Percentiles rank a stretch among this genome's conserved stretches.
Conservation (phyloP, 2,113 vertebrate genomes). For the Nycticryphes semicollaris region DNA sequence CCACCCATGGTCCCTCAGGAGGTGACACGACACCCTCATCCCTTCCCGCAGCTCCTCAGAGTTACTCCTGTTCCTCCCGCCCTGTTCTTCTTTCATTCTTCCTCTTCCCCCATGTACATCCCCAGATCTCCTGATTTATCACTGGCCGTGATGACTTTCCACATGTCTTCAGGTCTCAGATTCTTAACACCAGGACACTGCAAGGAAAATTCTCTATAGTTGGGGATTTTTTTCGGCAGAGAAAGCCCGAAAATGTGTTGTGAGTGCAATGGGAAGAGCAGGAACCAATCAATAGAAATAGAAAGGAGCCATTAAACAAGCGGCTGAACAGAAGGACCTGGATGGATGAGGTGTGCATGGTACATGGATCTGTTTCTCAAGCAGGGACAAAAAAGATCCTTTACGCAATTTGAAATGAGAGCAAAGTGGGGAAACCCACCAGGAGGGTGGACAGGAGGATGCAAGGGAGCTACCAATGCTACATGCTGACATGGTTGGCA, state of each 20-base stretch:
- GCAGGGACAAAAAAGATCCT: background rate
- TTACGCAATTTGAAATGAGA: background rate
- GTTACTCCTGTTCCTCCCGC: background rate
- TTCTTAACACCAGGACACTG: background rate
- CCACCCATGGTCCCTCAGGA: background rate
- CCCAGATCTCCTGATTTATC: background rate
- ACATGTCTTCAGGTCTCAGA: background rate
- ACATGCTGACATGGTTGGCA: background rate
- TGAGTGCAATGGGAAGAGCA: rapidly evolving
- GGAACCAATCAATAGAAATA: background rate
- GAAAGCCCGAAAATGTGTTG: background rate
- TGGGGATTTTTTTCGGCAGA: background rate
- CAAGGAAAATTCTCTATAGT: background rate
- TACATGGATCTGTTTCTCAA: background rate
- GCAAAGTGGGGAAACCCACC: background rate
- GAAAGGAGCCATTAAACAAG: background rate
- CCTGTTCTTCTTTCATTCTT: background rate
- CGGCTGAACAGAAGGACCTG: rapidly evolving
- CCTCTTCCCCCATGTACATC: background rate
- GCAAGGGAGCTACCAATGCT: background rate
- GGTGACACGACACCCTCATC: background rate
- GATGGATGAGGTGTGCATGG: background rate
- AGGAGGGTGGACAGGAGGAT: background rate
- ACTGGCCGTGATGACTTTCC: rapidly evolving
- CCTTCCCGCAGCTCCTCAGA: background rate